Evolutionary conservation across 2,797 vertebrate species (phyloP).

Genomic region (Babyrousa celebensis): DNA sequence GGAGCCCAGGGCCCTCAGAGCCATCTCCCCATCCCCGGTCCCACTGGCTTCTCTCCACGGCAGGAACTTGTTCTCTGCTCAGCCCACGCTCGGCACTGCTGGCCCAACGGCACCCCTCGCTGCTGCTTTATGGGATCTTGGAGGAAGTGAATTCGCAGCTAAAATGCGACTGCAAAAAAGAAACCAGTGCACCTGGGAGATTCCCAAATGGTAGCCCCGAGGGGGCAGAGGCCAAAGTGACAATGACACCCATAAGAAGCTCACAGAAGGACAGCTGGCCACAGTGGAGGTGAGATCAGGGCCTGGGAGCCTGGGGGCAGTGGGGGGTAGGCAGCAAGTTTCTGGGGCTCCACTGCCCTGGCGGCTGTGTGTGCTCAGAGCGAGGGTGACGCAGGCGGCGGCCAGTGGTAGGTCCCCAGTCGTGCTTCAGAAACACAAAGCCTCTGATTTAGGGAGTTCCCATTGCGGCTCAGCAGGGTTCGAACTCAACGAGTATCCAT

Average conservation of each 20-base stretch:
- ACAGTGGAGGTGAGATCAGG: no score
- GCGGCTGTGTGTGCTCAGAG: neutral
- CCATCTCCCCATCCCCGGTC: neutral
- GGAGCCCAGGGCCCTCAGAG: neutral
- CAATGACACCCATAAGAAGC: no score
- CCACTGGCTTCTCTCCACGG: neutral
- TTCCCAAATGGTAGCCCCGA: neutral
- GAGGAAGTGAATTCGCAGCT: neutral
- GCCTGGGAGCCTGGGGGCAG: neutral
- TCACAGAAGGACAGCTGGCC: fast-evolving
- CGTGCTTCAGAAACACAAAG: neutral
- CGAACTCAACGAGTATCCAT: no score
- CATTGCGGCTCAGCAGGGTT: no score
- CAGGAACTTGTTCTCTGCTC: neutral
- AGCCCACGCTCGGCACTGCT: constrained; percentile 10
- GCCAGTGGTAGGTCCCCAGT: neutral
- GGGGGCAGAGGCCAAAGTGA: neutral
- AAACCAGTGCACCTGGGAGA: neutral
- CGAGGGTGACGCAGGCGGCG: neutral
- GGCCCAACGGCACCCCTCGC: neutral
- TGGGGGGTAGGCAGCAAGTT: neutral
- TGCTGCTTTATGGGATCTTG: neutral
- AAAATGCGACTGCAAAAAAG: neutral
- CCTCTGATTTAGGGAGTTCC: neutral
- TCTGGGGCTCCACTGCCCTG: neutral